Percentiles rank a stretch among this genome's conserved stretches.
Conservation (phyloP, 2,888 invertebrate genomes). For the Serripes groenlandicus region DNA sequence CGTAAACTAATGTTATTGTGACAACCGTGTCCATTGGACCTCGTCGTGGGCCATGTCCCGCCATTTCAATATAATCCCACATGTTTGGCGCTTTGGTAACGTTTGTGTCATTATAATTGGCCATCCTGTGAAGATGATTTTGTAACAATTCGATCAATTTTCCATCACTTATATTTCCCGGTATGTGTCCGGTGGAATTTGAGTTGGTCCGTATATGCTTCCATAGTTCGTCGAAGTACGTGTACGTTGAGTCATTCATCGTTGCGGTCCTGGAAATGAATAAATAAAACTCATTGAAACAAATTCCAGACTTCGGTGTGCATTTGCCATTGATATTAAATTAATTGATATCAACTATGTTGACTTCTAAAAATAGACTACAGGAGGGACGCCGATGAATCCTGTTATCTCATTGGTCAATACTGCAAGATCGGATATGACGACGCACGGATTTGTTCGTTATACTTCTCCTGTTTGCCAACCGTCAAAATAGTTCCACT, state of each 20-base stretch:
- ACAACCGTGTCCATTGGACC: conserved; percentile 73
- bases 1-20: conserved; percentile 77
- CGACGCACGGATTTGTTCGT: no score
- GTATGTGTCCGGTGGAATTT: neutral
- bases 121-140: neutral
- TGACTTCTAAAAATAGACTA: no score
- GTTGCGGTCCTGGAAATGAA: neutral
- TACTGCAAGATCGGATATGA: no score
- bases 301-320: neutral
- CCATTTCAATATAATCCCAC: conserved; percentile 68
- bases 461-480: no score
- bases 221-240: conserved; percentile 20
- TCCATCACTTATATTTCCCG: neutral
- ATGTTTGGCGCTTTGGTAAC: conserved; percentile 35
- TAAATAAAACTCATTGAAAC: neutral
- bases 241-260: conserved; percentile 4
- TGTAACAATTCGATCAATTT: neutral
- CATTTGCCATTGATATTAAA: no score
- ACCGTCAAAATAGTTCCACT: no score
- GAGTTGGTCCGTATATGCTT: conserved; percentile 3
- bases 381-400: no score
- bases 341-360: no score
- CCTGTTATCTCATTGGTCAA: no score
- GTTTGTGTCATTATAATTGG: neutral
- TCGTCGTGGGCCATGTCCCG: conserved; percentile 70